A percentile compares a stretch with the other conserved stretches of the same genome.
Conservation (phyloP, 2,888 invertebrate species). For the Cyrtodaria siliqua region DNA sequence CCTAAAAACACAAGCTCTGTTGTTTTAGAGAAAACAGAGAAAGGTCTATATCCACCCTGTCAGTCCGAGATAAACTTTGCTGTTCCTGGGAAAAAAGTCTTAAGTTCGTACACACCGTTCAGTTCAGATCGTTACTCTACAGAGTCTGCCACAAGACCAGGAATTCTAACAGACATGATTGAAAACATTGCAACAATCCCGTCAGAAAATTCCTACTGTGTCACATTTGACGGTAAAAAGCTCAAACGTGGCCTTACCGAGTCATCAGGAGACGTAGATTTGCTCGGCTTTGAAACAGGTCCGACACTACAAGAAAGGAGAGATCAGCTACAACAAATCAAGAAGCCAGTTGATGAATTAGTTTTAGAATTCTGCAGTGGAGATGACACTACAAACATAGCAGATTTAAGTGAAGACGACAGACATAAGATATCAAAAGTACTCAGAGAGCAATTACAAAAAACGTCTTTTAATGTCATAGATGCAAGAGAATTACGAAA, state of each 20-base stretch:
- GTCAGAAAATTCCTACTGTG: constrained; percentile 29
- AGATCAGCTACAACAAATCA: background rate
- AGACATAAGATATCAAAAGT: background rate
- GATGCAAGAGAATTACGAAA: constrained; percentile 11
- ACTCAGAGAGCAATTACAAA: background rate
- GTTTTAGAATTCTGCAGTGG: too few species aligned
- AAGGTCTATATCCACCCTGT: constrained; percentile 21
- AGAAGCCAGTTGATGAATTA: background rate
- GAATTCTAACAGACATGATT: constrained; percentile 29
- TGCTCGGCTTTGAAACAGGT: constrained; percentile 50
- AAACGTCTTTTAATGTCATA: background rate
- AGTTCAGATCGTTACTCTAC: too few species aligned
- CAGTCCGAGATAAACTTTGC: constrained; percentile 44
- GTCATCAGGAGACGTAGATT: constrained; percentile 44
- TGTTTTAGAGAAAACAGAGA: background rate
- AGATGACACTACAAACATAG: too few species aligned
- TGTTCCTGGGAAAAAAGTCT: constrained; percentile 32
- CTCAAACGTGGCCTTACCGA: constrained; percentile 50
- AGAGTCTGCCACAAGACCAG: too few species aligned
- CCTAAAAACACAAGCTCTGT: constrained; percentile 29
- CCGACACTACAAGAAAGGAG: constrained; percentile 18
- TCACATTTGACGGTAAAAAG: constrained; percentile 61
- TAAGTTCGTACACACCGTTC: constrained; percentile 34
- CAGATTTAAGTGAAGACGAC: too few species aligned
- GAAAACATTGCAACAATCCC: background rate